Evolutionary conservation across 2,797 vertebrate species (phyloP), one percentile per base, ranked within the genome.

Genomic region (Dallia pectoralis): DNA sequence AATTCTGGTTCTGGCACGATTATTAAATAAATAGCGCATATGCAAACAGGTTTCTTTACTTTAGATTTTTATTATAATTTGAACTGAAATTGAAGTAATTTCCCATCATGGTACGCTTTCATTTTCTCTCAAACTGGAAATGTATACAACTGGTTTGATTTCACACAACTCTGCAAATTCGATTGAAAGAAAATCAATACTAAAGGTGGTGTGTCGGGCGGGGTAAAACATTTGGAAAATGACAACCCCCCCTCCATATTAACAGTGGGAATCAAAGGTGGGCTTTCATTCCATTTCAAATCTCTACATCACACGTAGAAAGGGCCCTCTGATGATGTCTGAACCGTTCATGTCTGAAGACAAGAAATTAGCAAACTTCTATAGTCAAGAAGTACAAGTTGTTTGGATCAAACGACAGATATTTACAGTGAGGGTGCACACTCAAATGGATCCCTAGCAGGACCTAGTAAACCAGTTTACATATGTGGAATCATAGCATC

Each of bases 361-460:
- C 27, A 40, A 11, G 14, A 22, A 48, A 69, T 32, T 49, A 32
- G 22, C 51, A n/a, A 29, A 51, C 30, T 30, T 79, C 87, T 87
- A 86, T 76, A 86, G 87, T 86, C 88, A 85, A 87, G 85, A 82
- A 84, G 86, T 85, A 84, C 86, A 80, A 84, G 81, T 84, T 70
- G 84, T 71, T 82, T 84, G 84, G 81, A 88, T 86, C 85, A 78
- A 71, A n/a, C n/a, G 74, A 78, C 44, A 53, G 30, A 56, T 92
- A 90, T 91, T 90, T 91, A 92, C 90, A 92, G 86, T 88, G 82
- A 84, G 71, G 73, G 86, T 90, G 86, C 90, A 87, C 88, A 90
- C 83, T 84, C 84, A 78, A 27, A 33, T 77, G 84, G 77, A 84
- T 72, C 70, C 75, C 70, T 73, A 69, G 82, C 74, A 67, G 68